Evolutionary conservation across 2,888 invertebrate species (phyloP), one percentile per base, ranked within the genome.

Genomic region (Epinotia demarniana): DNA sequence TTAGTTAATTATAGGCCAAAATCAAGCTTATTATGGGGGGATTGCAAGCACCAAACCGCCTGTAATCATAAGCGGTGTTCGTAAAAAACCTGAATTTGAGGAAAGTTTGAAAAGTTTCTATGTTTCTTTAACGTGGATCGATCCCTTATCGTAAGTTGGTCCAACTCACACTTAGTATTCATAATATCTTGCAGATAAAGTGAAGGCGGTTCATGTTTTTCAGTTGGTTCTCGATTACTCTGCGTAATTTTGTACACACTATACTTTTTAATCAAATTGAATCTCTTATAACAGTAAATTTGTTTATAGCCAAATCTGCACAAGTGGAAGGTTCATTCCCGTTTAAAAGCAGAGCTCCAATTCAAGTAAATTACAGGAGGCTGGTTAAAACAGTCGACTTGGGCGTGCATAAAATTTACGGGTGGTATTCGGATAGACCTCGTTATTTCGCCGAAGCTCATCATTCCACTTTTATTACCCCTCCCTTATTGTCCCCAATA

Each of bases 401-500:
- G 75, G 75, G 75, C 71, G 72, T 75, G 71, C 75, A 75, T 75
- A 67, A 79, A 79, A 80, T 81, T 81, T 79, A 81, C 78, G 78
- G 80, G 80, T 77, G 82, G 79, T 72, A 70, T 73, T 71, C 77
- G 70, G 66, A 75, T 72, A 71, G 79, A 81, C 78, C 80, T 80
- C 80, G 80, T 82, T 83, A 82, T 81, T 82, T 79, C 80, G 75
- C 82, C 79, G 61, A 72, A 71, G 82, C 85, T 86, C 88, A 87
- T 88, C 83, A 87, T 88, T 85, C 81, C 79, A 80, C 77, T 88
- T 92, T 91, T 92, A 91, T 89, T 89, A 89, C 85, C 78, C 83
- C 80, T 82, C 85, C 88, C 89, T 90, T 92, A 92, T 92, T 92
- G 91, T 92, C 88, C 89, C 79, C 89, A 89, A 91, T 92, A 91